Evolutionary conservation across 2,888 invertebrate genomes (phyloP).

Genomic region (Bhutanitis thaidina): DNA sequence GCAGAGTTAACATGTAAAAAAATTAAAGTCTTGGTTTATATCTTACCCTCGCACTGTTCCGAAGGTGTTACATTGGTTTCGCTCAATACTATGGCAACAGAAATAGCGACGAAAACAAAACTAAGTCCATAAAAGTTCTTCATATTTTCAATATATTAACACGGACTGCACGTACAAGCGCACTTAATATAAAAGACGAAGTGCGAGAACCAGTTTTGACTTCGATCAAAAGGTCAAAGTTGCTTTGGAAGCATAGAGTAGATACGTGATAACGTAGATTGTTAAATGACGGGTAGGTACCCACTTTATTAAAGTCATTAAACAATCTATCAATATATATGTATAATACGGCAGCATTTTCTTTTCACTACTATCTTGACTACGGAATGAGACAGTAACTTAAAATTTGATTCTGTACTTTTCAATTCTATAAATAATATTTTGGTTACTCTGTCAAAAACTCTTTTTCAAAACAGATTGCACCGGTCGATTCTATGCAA

Average conservation of each 20-base stretch:
- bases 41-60: constrained; percentile 42
- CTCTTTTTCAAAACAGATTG: too few relatives aligned
- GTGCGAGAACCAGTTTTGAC: constrained; percentile 11
- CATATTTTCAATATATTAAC: constrained; percentile 24
- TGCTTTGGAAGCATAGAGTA: constrained; percentile 6
- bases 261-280: not conserved
- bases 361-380: too few relatives aligned
- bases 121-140: constrained; percentile 24
- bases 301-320: not conserved
- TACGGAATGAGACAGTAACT: too few relatives aligned
- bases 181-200: constrained; percentile 5
- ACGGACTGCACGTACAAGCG: constrained; percentile 19
- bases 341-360: too few relatives aligned
- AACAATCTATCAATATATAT: too few relatives aligned
- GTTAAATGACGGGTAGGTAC: not conserved
- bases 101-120: constrained; percentile 17
- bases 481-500: too few relatives aligned
- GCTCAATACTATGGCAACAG: constrained; percentile 23
- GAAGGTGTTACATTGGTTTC: constrained; percentile 29
- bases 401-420: not conserved
- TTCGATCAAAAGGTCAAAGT: constrained; percentile 12
- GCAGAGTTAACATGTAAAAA: too few relatives aligned
- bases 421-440: not conserved
- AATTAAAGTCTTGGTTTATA: too few relatives aligned
- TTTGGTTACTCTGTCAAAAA: too few relatives aligned